Evolutionary conservation across 2,113 vertebrate species (phyloP).

Genomic region (Picathartes gymnocephalus): DNA sequence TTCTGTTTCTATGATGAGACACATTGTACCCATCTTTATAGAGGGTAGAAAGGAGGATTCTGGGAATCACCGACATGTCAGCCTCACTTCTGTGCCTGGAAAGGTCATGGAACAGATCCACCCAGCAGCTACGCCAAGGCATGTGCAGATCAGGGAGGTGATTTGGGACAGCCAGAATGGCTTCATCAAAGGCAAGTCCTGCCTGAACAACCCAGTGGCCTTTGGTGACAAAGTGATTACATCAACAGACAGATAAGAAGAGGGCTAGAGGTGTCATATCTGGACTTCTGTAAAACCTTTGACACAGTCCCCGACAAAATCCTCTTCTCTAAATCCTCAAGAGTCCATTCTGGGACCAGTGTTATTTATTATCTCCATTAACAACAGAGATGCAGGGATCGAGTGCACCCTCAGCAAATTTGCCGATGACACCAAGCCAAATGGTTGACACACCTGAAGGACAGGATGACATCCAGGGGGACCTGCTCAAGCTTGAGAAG

Average conservation of each 20-base stretch:
- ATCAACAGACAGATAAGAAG: too few species aligned
- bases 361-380: background rate
- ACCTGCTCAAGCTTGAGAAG: background rate
- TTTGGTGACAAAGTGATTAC: background rate
- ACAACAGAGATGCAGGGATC: background rate
- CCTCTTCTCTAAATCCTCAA: background rate
- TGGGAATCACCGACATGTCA: accelerated
- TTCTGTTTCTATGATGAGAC: background rate
- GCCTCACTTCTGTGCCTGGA: background rate
- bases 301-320: background rate
- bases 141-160: background rate
- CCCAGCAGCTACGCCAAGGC: background rate
- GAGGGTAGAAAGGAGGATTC: background rate
- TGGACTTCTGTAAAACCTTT: background rate
- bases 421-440: background rate
- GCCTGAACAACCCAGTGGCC: too few species aligned
- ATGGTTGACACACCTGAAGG: background rate
- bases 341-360: background rate
- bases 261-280: background rate
- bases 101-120: background rate
- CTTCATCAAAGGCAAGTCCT: background rate
- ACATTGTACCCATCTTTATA: background rate
- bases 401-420: background rate
- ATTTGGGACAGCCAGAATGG: background rate
- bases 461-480: background rate